Percentiles rank a stretch among this genome's conserved stretches.
phyloP scores from a whole-genome alignment of 2,888 invertebrate genomes.

The Oligia fasciuncula region DNA sequence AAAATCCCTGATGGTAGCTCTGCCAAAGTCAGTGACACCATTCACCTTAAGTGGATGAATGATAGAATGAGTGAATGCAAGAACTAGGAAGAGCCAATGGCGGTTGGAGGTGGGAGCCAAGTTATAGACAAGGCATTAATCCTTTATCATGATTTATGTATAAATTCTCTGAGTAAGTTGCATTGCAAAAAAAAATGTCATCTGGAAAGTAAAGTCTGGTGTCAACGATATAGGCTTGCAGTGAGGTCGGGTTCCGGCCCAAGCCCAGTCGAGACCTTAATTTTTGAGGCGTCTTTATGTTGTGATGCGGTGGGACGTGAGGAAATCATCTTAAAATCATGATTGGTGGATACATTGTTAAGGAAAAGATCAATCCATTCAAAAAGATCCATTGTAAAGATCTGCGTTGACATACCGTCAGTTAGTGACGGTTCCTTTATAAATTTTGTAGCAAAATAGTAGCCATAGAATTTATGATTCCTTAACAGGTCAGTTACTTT shows the following conservation, averaged over 20 bases:
- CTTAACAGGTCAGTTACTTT: constrained; percentile 5
- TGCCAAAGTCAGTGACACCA: no score
- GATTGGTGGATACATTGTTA: neutral
- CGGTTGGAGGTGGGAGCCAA: constrained; percentile 2
- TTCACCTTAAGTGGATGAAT: no score
- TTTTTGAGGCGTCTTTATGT: neutral
- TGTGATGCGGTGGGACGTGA: no score
- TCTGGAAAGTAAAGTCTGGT: neutral
- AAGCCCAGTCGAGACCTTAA: neutral
- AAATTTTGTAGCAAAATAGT: neutral
- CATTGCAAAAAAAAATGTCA: neutral
- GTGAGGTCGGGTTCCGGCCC: neutral
- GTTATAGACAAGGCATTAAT: neutral
- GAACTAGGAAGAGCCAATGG: neutral
- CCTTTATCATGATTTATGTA: neutral
- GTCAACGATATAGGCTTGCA: neutral
- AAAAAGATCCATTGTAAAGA: neutral
- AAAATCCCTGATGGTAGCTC: no score
- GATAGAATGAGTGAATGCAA: neutral
- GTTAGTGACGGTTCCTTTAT: neutral
- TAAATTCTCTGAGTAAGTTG: neutral
- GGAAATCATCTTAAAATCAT: neutral
- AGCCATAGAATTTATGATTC: constrained; percentile 2
- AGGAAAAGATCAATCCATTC: no score
- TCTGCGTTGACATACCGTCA: neutral